Percentiles rank a stretch among this genome's conserved stretches.
phyloP scores from a whole-genome alignment of 1,140 invertebrate genomes.

The Eumeta japonica region DNA sequence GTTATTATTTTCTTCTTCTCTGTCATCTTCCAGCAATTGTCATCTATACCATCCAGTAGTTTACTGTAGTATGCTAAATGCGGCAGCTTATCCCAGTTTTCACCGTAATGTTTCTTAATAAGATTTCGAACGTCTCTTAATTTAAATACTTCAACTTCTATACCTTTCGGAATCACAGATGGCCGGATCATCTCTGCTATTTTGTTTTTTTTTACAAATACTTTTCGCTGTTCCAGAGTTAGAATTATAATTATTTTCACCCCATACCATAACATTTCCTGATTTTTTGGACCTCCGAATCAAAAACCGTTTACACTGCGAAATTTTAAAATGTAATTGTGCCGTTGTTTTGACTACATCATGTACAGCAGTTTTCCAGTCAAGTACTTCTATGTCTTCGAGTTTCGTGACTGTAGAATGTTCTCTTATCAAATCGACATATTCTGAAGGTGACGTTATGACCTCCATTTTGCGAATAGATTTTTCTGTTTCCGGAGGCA shows the following conservation, averaged over 20 bases:
- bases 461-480: slow-evolving; percentile 8
- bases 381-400: slow-evolving; percentile 6
- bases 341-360: slow-evolving; percentile 5
- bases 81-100: no score
- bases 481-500: slow-evolving; percentile 20
- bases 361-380: slow-evolving; percentile 7
- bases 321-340: slow-evolving; percentile 10
- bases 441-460: slow-evolving; percentile 9
- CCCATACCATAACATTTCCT: slow-evolving; percentile 5
- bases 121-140: no score
- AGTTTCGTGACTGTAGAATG: slow-evolving; percentile 7
- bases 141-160: no score
- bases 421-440: slow-evolving; percentile 8
- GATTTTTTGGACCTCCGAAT: slow-evolving; percentile 4
- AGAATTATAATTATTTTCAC: slow-evolving; percentile 7
- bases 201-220: no score
- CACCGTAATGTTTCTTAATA: no score
- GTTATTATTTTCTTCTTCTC: no score
- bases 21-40: no score
- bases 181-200: no score
- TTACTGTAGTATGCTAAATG: no score
- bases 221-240: no score
- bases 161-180: no score
- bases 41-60: no score
- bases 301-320: slow-evolving; percentile 11